phyloP scores from a whole-genome alignment of 2,888 invertebrate species.

The Eupithecia centaureata region DNA sequence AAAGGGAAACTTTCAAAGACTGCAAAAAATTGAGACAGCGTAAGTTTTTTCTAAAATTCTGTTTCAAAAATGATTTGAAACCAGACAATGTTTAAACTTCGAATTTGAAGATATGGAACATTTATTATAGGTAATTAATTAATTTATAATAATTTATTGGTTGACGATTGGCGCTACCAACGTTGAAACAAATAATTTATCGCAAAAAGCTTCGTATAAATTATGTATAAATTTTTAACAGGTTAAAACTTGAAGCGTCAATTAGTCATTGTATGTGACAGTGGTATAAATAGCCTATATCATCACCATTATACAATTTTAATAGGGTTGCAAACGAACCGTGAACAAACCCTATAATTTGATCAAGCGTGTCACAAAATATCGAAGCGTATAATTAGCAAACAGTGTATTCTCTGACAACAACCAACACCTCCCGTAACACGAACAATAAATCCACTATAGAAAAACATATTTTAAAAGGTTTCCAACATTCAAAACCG shows the following conservation, averaged over 20 bases:
- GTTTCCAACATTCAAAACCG: slow-evolving; percentile 67
- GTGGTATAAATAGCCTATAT: not conserved
- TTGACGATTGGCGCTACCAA: not conserved
- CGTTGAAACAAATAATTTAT: not conserved
- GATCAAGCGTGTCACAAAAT: slow-evolving; percentile 40
- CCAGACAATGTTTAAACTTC: not conserved
- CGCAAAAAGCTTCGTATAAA: not conserved
- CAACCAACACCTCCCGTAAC: slow-evolving; percentile 65
- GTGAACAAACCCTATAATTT: slow-evolving; percentile 18
- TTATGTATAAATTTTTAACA: not conserved
- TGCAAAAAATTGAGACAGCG: not conserved
- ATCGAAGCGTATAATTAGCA: slow-evolving; percentile 73
- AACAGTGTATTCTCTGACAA: slow-evolving; percentile 61
- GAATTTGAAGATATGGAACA: no score
- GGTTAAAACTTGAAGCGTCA: not conserved
- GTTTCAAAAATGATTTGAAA: not conserved
- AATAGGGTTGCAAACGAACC: slow-evolving; percentile 10
- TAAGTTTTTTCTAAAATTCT: not conserved
- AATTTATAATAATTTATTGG: no score
- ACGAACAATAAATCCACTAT: slow-evolving; percentile 71
- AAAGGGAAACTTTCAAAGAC: slow-evolving; percentile 18
- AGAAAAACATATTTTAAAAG: slow-evolving; percentile 74
- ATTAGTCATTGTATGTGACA: not conserved
- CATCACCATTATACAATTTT: slow-evolving; percentile 1
- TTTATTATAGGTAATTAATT: no score